Evolutionary conservation across 2,888 invertebrate genomes (phyloP).

Genomic region (Apamea crenata): DNA sequence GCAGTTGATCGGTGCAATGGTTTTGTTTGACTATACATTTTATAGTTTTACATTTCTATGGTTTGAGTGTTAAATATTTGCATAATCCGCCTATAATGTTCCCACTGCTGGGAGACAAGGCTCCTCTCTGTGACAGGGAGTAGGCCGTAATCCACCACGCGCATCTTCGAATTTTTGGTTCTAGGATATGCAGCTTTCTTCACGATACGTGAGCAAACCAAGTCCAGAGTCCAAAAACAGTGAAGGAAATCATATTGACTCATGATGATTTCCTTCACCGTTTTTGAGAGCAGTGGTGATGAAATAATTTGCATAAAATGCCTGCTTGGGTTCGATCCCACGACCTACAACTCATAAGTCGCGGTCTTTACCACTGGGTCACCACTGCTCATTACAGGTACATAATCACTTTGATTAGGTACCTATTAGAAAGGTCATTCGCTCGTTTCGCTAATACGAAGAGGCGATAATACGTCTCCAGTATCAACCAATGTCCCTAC

Average conservation of each 20-base stretch:
- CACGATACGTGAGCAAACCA: no score
- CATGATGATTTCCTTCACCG: background rate
- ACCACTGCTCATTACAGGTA: background rate
- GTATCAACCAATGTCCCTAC: background rate
- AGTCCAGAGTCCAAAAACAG: no score
- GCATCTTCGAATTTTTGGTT: no score
- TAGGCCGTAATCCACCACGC: no score
- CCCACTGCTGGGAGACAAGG: no score
- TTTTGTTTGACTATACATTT: background rate
- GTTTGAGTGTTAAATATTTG: background rate
- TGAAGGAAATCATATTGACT: no score
- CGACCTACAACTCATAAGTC: no score
- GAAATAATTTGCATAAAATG: background rate
- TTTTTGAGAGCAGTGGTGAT: background rate
- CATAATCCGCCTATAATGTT: background rate
- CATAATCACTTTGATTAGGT: background rate
- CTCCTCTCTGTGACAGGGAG: no score
- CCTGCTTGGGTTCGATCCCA: background rate
- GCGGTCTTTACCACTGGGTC: no score
- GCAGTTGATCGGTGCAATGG: constrained; percentile 9
- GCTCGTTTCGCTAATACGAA: background rate
- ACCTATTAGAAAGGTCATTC: background rate
- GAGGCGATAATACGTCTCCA: background rate
- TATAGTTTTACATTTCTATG: no score
- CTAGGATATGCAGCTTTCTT: background rate